Percentiles rank a stretch among this genome's conserved stretches.
Conservation (phyloP, 1,140 invertebrate species). For the Ips nitidus region DNA sequence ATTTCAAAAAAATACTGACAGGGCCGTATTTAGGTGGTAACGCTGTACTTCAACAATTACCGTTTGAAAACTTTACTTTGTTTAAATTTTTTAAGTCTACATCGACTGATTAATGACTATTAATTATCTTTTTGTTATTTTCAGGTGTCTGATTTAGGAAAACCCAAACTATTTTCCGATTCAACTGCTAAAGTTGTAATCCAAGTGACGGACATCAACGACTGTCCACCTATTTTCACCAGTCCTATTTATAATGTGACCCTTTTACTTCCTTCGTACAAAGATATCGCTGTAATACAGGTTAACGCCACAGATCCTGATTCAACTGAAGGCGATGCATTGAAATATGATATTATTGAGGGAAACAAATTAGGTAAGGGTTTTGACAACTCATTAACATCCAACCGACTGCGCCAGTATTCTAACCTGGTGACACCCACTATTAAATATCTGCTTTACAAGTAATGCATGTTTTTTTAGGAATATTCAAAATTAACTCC, state of each 20-base stretch:
- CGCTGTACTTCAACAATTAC: too few species aligned
- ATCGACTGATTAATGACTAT: background rate
- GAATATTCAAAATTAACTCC: constrained; percentile 77
- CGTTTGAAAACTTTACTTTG: background rate
- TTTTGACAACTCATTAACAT: background rate
- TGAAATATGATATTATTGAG: constrained; percentile 79
- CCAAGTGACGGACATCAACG: constrained; percentile 82
- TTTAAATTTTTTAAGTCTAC: background rate
- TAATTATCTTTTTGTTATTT: background rate
- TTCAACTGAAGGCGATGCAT: constrained; percentile 59
- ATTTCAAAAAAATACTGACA: too few species aligned
- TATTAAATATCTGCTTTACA: background rate
- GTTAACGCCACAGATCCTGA: constrained; percentile 77
- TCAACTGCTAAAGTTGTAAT: constrained; percentile 73
- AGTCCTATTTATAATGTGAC: constrained; percentile 72
- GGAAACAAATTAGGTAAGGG: constrained; percentile 66
- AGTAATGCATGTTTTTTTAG: constrained; percentile 37
- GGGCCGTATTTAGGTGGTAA: too few species aligned
- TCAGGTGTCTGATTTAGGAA: constrained; percentile 78
- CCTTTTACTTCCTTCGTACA: constrained; percentile 77
- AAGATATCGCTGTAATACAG: constrained; percentile 68
- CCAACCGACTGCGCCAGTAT: background rate
- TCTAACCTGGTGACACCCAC: background rate
- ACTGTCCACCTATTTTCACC: constrained; percentile 78
- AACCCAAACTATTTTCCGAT: constrained; percentile 76